Conservation (phyloP, 2,797 vertebrate species). For the Anniella stebbinsi region DNA sequence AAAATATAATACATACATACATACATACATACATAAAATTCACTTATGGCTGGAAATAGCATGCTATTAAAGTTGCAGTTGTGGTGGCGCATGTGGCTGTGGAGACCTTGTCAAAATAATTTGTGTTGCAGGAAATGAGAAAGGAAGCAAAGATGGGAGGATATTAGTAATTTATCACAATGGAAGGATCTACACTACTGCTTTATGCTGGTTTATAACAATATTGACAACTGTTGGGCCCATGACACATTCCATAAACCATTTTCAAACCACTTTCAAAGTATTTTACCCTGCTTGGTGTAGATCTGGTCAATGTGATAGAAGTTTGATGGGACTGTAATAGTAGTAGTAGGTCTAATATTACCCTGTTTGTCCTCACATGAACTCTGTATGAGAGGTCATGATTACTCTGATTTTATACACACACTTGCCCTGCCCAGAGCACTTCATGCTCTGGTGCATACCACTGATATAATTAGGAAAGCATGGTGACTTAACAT, state of each 20-base stretch:
- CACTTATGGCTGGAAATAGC: neutral
- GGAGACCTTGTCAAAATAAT: neutral
- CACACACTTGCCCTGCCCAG: neutral
- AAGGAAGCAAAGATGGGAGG: neutral
- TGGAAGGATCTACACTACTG: too few species aligned
- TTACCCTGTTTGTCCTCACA: neutral
- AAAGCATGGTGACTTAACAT: neutral
- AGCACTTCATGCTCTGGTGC: neutral
- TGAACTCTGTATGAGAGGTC: neutral
- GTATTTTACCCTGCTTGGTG: too few species aligned
- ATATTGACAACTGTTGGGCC: too few species aligned
- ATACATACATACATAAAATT: neutral
- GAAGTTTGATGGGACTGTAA: neutral
- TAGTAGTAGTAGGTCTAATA: neutral
- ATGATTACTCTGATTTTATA: neutral
- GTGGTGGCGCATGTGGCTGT: neutral
- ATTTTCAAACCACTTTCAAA: too few species aligned
- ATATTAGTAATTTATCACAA: neutral
- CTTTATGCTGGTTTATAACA: too few species aligned
- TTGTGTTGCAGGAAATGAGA: neutral
- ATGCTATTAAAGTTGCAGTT: neutral
- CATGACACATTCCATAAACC: too few species aligned
- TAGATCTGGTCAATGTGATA: too few species aligned
- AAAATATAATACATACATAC: neutral
- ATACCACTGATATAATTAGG: neutral